phyloP scores from a whole-genome alignment of 2,797 vertebrate species.

The Sebastes melanostomus region DNA sequence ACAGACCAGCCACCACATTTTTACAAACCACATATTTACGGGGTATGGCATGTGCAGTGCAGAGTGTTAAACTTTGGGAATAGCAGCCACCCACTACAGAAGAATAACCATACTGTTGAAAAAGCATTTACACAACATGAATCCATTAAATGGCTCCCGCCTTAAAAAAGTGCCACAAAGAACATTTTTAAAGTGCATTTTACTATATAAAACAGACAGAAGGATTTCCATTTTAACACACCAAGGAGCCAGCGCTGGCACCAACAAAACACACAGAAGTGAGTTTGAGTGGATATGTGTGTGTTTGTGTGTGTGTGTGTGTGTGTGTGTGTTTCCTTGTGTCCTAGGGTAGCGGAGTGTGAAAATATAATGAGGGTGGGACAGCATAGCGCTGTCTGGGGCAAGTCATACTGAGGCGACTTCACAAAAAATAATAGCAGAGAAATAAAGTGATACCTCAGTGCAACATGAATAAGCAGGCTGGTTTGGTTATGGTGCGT shows the following conservation, averaged over 20 bases:
- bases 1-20: background rate
- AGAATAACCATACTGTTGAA: background rate
- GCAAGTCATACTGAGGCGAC: constrained; percentile 66
- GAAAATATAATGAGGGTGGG: constrained; percentile 84
- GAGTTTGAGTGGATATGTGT: constrained; percentile 5
- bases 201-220: constrained; percentile 4
- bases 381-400: constrained; percentile 69
- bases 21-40: background rate
- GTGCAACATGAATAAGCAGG: constrained; percentile 68
- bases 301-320: background rate
- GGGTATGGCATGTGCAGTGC: background rate
- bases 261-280: constrained; percentile 16
- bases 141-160: background rate
- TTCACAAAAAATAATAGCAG: constrained; percentile 65
- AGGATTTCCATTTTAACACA: constrained; percentile 35
- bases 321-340: constrained; percentile 33
- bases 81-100: too few relatives aligned
- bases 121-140: background rate
- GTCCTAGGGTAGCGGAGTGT: constrained; percentile 72
- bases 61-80: background rate
- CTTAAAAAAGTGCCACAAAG: background rate
- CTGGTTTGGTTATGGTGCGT: constrained; percentile 60
- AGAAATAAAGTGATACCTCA: constrained; percentile 68
- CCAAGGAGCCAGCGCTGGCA: constrained; percentile 2
- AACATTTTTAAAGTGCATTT: constrained; percentile 13